Conservation (phyloP, 2,113 vertebrate species). For the Bubo bubo region DNA sequence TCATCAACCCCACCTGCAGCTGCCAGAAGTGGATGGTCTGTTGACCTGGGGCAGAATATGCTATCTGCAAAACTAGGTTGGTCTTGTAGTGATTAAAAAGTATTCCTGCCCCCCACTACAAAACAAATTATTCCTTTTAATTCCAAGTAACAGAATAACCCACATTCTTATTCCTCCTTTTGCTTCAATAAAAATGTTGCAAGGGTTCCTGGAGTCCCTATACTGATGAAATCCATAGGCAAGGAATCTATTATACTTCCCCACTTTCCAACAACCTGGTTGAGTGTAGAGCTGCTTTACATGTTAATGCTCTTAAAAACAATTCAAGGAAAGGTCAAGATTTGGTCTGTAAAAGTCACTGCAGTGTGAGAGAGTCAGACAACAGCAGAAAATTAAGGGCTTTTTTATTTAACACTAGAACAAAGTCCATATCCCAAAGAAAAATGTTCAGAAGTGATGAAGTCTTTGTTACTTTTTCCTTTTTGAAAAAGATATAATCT, state of each 20-base stretch:
- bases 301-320: not conserved
- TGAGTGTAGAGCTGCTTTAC: not conserved
- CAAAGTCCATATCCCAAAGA: not conserved
- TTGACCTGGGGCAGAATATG: not conserved
- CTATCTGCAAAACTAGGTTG: not conserved
- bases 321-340: not conserved
- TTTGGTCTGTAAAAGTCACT: not conserved
- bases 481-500: not conserved
- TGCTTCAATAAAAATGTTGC: not conserved
- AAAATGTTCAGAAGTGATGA: not conserved
- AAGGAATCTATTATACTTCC: not conserved
- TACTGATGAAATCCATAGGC: not conserved
- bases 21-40: not conserved
- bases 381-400: not conserved
- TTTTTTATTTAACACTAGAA: not conserved
- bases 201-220: not conserved
- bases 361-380: not conserved
- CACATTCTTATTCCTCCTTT: not conserved
- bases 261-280: not conserved
- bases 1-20: slow-evolving; percentile 32
- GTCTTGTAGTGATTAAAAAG: not conserved
- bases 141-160: not conserved
- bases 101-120: not conserved
- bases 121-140: not conserved
- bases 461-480: not conserved